phyloP scores from a whole-genome alignment of 2,888 invertebrate genomes.

The Osmoderma eremita region DNA sequence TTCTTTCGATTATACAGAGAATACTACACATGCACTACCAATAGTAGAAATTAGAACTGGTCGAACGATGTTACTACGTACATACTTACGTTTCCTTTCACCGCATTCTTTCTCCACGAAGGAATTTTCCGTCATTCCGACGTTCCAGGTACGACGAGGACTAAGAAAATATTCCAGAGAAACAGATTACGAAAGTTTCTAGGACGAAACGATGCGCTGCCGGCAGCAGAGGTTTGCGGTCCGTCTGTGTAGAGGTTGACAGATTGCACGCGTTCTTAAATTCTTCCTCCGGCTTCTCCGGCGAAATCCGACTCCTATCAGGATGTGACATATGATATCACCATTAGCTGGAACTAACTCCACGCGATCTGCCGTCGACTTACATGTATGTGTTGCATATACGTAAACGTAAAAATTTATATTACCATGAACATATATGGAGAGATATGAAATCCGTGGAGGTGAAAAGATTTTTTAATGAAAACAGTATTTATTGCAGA shows the following conservation, averaged over 20 bases:
- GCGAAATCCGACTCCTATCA: conserved; percentile 52
- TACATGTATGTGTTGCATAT: conserved; percentile 1
- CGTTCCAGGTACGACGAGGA: conserved; percentile 16
- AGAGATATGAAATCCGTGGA: too few relatives aligned
- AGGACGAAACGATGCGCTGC: conserved; percentile 9
- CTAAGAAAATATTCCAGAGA: conserved; percentile 37
- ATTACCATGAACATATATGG: too few relatives aligned
- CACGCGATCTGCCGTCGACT: conserved; percentile 22
- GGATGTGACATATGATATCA: conserved; percentile 52
- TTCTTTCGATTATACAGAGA: too few relatives aligned
- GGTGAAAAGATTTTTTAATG: too few relatives aligned
- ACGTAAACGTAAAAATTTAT: not conserved
- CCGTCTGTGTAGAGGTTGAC: conserved; percentile 50
- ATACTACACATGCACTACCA: not conserved
- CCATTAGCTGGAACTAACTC: conserved; percentile 47
- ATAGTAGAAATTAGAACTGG: not conserved
- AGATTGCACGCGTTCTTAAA: conserved; percentile 54
- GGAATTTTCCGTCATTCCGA: conserved; percentile 24
- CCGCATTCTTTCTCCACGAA: conserved; percentile 7
- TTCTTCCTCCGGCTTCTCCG: conserved; percentile 50
- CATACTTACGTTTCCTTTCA: conserved; percentile 10
- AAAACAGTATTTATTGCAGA: too few relatives aligned
- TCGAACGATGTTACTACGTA: conserved; percentile 19
- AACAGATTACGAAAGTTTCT: conserved; percentile 40
- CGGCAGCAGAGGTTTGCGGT: conserved; percentile 32